phyloP scores from a whole-genome alignment of 2,888 invertebrate genomes.

The Serripes groenlandicus region DNA sequence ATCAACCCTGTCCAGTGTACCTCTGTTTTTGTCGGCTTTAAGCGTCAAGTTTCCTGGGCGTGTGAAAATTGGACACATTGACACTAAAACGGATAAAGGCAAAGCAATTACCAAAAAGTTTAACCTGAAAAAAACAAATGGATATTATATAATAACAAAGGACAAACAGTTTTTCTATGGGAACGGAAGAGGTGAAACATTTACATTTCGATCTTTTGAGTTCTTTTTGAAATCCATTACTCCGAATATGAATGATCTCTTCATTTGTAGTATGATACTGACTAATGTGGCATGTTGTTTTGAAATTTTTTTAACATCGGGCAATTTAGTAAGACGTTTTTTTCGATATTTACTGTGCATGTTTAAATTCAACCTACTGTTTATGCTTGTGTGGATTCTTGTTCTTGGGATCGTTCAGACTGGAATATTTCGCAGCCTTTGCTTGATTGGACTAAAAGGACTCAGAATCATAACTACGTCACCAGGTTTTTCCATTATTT shows the following conservation, averaged over 20 bases:
- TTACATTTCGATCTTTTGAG: conserved; percentile 87
- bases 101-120: conserved; percentile 69
- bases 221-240: conserved; percentile 86
- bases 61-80: conserved; percentile 86
- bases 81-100: conserved; percentile 68
- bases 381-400: conserved; percentile 87
- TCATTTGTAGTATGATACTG: conserved; percentile 86
- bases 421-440: conserved; percentile 83
- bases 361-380: conserved; percentile 87
- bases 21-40: conserved; percentile 88
- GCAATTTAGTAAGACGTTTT: conserved; percentile 81
- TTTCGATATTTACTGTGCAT: conserved; percentile 86
- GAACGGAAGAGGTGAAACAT: conserved; percentile 85
- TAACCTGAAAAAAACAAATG: conserved; percentile 75
- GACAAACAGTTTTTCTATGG: conserved; percentile 87
- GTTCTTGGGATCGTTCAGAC: conserved; percentile 87
- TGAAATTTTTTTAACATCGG: conserved; percentile 86
- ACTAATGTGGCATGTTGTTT: conserved; percentile 87
- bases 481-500: conserved; percentile 77
- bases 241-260: conserved; percentile 88
- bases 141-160: conserved; percentile 87
- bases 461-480: conserved; percentile 84
- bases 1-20: conserved; percentile 86
- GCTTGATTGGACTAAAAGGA: conserved; percentile 81
- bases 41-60: conserved; percentile 88